Evolutionary conservation across 2,888 invertebrate genomes (phyloP), one percentile per base, ranked within the genome.

Genomic region (Lepeophtheirus nordmannii): DNA sequence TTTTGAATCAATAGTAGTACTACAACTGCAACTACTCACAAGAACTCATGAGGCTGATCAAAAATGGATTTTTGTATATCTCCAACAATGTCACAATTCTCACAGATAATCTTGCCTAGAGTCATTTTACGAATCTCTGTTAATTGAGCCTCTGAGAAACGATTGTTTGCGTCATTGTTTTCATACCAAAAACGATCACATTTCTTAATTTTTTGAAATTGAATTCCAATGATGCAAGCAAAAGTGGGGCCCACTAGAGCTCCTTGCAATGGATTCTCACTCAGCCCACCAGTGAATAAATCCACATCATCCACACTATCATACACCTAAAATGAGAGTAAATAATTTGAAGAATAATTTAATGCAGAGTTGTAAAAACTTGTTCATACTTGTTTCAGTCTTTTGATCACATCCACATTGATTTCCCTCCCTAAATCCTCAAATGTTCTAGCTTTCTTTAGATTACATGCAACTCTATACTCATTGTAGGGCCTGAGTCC

Each of bases 231-330:
- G 72, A 97, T 87, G 74, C 90, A 81, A 14, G 91, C 92, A 73
- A 96, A 87, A 0, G 94, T 94, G 0, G 94, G 94, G 5, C 96
- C 96, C 0, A 96, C 87, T 0, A 91, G 78, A 9, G 90, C 93
- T 9, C 94, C 94, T 72, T 88, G 88, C 9, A 91, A 67, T 1
- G 72, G 7, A 75, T 73, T 23, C 74, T 89, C 87, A 71, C 90
- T 87, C 85, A 96, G 85, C 1, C 92, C 89, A 23, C 94, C 96
- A 0, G 93, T 89, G 82, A 96, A 97, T 2, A 96, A 80, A 76
- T 97, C 91, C 67, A 97, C 90, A 75, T 97, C 96, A 72, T 96
- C 93, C 0, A 94, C 93, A 1, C 87, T 85, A 0, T 86, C 82
- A 75, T 89, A 90, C 37, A 70, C 67, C 69, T 70, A 53, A 11